These are phyloP conservation scores for Amorpha juglandis DNA, from an alignment of 2,888 invertebrate genomes.

Conservation along the genomic window DNA sequence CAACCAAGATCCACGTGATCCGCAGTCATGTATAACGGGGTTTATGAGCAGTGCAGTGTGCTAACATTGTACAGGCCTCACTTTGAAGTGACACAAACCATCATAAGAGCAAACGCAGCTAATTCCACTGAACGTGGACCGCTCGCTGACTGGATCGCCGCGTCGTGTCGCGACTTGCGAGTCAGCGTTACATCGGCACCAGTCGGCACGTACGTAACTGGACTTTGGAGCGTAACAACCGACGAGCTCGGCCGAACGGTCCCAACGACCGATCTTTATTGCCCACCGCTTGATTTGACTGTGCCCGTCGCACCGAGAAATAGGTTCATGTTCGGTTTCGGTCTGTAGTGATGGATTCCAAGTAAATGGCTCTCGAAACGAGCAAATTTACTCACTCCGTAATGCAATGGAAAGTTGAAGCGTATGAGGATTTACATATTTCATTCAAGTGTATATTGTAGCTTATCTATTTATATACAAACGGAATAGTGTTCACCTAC, in stretches of 20 bases:
- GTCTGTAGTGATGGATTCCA: constrained; percentile 6
- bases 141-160: constrained; percentile 13
- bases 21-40: background rate
- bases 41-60: constrained; percentile 9
- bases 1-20: background rate
- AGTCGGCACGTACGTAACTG: constrained; percentile 37
- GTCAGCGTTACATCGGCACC: constrained; percentile 40
- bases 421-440: background rate
- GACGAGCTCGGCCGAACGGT: constrained; percentile 13
- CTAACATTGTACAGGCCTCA: constrained; percentile 27
- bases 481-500: background rate
- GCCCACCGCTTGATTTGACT: constrained; percentile 17
- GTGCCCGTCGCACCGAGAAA: constrained; percentile 29
- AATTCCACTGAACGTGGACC: constrained; percentile 38
- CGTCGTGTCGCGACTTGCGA: constrained; percentile 22
- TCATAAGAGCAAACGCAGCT: constrained; percentile 29
- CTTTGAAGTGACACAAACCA: constrained; percentile 19
- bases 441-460: constrained; percentile 2
- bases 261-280: constrained; percentile 16
- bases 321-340: constrained; percentile 30
- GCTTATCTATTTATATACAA: background rate
- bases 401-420: background rate
- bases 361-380: constrained; percentile 2
- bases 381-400: background rate
- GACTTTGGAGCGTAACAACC: constrained; percentile 36